phyloP scores from a whole-genome alignment of 1,140 invertebrate species.

The Brachystomella parvula region DNA sequence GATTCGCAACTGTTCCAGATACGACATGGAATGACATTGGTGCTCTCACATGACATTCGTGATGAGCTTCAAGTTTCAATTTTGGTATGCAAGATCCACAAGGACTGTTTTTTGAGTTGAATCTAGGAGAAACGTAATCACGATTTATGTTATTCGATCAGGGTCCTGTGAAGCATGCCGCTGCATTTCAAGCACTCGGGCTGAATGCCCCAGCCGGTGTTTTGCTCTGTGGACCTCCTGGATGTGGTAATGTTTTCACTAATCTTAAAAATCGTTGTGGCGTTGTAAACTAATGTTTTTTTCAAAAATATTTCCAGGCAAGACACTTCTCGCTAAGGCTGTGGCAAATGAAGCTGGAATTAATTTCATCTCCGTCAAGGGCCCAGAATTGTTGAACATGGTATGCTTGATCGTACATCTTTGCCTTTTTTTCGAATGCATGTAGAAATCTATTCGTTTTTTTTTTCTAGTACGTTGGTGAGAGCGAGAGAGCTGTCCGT shows the following conservation, averaged over 20 bases:
- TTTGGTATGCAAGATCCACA: conserved; percentile 51
- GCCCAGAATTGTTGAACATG: conserved; percentile 93
- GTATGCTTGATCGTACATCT: conserved; percentile 44
- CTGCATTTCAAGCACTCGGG: conserved; percentile 68
- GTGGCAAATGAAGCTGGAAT: conserved; percentile 88
- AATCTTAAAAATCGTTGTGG: background rate
- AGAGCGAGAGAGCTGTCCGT: conserved; percentile 93
- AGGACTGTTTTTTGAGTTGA: background rate
- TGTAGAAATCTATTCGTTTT: background rate
- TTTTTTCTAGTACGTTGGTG: conserved; percentile 83
- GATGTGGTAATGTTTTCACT: conserved; percentile 38
- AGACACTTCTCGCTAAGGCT: conserved; percentile 86
- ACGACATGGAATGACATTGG: conserved; percentile 96
- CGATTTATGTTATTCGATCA: conserved; percentile 40
- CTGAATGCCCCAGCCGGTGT: conserved; percentile 74
- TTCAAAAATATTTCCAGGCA: conserved; percentile 61
- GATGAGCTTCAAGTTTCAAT: conserved; percentile 85
- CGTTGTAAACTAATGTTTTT: background rate
- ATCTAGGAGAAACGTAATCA: background rate
- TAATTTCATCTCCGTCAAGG: conserved; percentile 95
- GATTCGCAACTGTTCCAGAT: conserved; percentile 94
- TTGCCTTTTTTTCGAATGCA: background rate
- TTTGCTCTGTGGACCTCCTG: conserved; percentile 88
- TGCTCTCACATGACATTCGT: conserved; percentile 74
- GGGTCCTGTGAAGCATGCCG: conserved; percentile 80